These are phyloP conservation scores for Haplochromis burtoni DNA, from an alignment of 2,113 vertebrate species.

Conservation along the genomic window DNA sequence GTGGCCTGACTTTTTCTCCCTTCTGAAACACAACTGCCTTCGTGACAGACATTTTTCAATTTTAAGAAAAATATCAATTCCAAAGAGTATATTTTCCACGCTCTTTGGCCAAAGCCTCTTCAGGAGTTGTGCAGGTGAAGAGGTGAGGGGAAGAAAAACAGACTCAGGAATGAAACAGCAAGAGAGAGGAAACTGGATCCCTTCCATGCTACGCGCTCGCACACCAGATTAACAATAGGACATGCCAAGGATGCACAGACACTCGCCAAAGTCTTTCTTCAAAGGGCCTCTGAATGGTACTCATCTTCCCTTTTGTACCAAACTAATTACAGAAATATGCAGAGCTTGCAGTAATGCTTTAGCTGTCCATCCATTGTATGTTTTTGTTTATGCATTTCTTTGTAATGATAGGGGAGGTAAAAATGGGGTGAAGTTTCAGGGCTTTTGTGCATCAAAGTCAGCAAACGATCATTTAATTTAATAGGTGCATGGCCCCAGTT, in stretches of 20 bases:
- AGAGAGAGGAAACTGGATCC: conserved; percentile 34
- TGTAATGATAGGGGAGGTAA: background rate
- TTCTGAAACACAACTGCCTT: background rate
- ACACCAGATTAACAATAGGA: background rate
- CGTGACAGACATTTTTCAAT: background rate
- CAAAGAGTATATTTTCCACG: background rate
- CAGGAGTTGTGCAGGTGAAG: conserved; percentile 20
- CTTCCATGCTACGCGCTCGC: background rate
- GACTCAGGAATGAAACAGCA: conserved; percentile 11
- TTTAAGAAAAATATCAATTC: background rate
- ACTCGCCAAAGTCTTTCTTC: conserved; percentile 16
- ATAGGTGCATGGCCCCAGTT: background rate
- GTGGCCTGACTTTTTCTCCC: background rate
- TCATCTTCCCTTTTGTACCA: background rate
- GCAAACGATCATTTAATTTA: background rate
- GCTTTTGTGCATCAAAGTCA: background rate
- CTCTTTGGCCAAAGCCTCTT: background rate
- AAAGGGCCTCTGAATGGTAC: background rate
- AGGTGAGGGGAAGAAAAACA: conserved; percentile 27
- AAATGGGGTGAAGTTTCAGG: background rate
- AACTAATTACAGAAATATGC: background rate
- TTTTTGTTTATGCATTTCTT: conserved; percentile 23
- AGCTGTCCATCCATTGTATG: background rate
- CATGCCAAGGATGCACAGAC: conserved; percentile 28
- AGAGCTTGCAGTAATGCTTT: background rate